phyloP scores from a whole-genome alignment of 2,888 invertebrate species.

The Nudaria mundana region DNA sequence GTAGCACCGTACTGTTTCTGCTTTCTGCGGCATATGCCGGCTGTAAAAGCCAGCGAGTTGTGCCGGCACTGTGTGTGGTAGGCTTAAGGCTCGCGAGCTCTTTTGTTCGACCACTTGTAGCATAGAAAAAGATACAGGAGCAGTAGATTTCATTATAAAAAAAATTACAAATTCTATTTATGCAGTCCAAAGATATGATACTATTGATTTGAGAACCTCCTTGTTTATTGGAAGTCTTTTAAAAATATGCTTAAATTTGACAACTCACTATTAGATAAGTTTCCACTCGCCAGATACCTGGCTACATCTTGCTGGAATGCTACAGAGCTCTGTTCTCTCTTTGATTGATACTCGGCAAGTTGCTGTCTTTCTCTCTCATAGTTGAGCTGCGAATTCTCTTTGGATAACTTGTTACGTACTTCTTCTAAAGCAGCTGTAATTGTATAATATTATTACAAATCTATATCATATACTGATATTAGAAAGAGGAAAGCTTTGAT shows the following conservation, averaged over 20 bases:
- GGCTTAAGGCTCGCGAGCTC: no score
- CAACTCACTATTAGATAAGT: conserved; percentile 48
- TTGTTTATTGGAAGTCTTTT: no score
- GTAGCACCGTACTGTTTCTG: no score
- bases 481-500: not conserved
- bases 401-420: conserved; percentile 55
- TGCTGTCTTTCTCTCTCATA: conserved; percentile 53
- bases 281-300: conserved; percentile 58
- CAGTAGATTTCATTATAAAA: no score
- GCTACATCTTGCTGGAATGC: conserved; percentile 69
- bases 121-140: no score
- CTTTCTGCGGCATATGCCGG: no score
- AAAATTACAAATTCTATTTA: no score
- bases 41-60: no score
- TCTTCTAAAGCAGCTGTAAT: conserved; percentile 62
- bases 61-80: no score
- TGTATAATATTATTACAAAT: not conserved
- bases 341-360: conserved; percentile 58
- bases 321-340: conserved; percentile 55
- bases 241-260: not conserved
- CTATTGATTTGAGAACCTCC: no score
- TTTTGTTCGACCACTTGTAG: no score
- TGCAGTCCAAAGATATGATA: no score
- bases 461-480: not conserved
- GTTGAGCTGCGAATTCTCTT: conserved; percentile 51